A percentile compares a stretch with the other conserved stretches of the same genome.
Evolutionary conservation across 2,888 invertebrate genomes (phyloP).

Genomic region (Papilio protenor): DNA sequence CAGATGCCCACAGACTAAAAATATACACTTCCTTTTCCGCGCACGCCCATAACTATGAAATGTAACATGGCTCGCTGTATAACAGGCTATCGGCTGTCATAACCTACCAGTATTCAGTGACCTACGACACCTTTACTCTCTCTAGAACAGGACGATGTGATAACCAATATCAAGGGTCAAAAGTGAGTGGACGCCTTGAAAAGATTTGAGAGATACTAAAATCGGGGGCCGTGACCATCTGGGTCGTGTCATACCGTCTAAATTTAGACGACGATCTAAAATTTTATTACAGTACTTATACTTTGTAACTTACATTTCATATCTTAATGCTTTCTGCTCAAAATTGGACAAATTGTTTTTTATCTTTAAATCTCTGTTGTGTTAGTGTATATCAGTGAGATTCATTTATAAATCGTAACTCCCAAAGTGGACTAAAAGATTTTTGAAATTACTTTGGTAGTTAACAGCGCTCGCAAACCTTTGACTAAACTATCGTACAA

Average conservation of each 20-base stretch:
- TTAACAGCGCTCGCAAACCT: no score
- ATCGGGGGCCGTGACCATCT: slow-evolving; percentile 81
- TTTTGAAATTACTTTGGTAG: not conserved
- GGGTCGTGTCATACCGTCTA: slow-evolving; percentile 79
- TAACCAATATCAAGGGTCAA: slow-evolving; percentile 66
- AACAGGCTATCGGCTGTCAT: slow-evolving; percentile 77
- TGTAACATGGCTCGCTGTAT: slow-evolving; percentile 74
- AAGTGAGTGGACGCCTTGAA: slow-evolving; percentile 67
- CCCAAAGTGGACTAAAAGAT: not conserved
- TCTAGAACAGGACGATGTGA: slow-evolving; percentile 55
- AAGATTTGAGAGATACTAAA: slow-evolving; percentile 80
- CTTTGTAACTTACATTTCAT: slow-evolving; percentile 54
- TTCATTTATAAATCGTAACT: not conserved
- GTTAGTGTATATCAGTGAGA: slow-evolving; percentile 18
- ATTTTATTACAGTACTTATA: slow-evolving; percentile 72
- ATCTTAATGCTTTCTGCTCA: slow-evolving; percentile 47
- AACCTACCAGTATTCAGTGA: slow-evolving; percentile 65
- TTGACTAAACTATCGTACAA: no score
- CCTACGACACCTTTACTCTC: slow-evolving; percentile 57
- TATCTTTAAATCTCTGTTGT: slow-evolving; percentile 41
- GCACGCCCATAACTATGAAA: slow-evolving; percentile 81
- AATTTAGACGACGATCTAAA: slow-evolving; percentile 76
- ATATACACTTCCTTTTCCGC: slow-evolving; percentile 81
- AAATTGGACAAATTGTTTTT: slow-evolving; percentile 43
- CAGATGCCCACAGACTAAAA: slow-evolving; percentile 80